Conservation (phyloP, 2,113 vertebrate species). For the Sorex araneus region DNA sequence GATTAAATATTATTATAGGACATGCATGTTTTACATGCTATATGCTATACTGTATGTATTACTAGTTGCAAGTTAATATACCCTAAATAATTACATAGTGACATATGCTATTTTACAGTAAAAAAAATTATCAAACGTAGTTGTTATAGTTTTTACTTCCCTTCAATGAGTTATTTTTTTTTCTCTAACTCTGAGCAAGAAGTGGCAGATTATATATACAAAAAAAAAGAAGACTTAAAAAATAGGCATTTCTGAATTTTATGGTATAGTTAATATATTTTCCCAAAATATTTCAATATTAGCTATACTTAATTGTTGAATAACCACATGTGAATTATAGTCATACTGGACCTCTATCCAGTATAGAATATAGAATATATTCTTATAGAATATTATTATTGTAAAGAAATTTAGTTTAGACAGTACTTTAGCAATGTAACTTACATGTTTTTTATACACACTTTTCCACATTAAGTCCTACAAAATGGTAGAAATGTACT, state of each 20-base stretch:
- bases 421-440: no score
- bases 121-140: neutral
- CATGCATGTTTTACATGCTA: neutral
- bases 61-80: no score
- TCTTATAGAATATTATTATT: no score
- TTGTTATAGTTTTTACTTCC: neutral
- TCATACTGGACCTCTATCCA: no score
- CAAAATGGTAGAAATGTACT: no score
- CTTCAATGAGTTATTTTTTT: neutral
- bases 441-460: no score
- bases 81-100: no score
- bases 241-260: neutral
- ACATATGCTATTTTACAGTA: neutral
- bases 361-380: no score
- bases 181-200: neutral
- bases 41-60: neutral
- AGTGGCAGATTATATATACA: neutral
- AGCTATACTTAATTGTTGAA: no score
- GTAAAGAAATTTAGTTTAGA: no score
- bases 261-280: neutral
- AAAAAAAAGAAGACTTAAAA: slow-evolving; percentile 8
- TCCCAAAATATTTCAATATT: neutral
- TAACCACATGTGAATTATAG: no score
- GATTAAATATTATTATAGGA: neutral
- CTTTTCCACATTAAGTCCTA: no score